phyloP scores from a whole-genome alignment of 2,113 vertebrate species.

The Crotalus tigris region DNA sequence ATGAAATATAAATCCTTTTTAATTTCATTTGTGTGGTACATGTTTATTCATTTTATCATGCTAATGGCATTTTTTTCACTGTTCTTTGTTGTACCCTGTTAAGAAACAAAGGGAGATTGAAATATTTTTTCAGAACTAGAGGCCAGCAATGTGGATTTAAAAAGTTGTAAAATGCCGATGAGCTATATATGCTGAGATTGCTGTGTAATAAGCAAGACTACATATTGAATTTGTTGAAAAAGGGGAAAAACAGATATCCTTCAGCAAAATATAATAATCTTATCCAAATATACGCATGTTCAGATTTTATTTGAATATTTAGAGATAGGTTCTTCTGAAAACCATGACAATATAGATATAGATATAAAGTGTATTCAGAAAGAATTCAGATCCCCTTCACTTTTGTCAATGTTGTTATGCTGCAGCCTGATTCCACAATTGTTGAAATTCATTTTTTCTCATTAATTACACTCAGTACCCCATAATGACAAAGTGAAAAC shows the following conservation, averaged over 20 bases:
- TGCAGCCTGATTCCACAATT: too few relatives aligned
- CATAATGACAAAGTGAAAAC: too few relatives aligned
- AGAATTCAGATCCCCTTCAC: too few relatives aligned
- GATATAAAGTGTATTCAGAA: too few relatives aligned
- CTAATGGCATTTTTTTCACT: not conserved
- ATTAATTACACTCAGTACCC: too few relatives aligned
- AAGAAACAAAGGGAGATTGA: not conserved
- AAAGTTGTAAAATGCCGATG: not conserved
- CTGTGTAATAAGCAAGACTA: not conserved
- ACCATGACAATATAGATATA: not conserved
- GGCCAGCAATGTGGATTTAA: not conserved
- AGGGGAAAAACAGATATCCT: not conserved
- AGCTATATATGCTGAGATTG: not conserved
- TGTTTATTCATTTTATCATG: slow-evolving; percentile 3
- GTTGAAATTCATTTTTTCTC: too few relatives aligned
- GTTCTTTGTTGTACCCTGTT: not conserved
- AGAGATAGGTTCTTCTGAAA: not conserved
- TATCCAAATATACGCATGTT: not conserved
- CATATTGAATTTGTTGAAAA: not conserved
- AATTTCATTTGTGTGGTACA: not conserved
- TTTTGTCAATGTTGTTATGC: too few relatives aligned
- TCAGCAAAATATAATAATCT: not conserved
- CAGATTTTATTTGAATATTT: not conserved
- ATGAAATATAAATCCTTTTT: not conserved
- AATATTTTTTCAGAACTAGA: not conserved